A percentile compares a stretch with the other conserved stretches of the same genome.
Evolutionary conservation across 2,797 vertebrate genomes (phyloP).

Genomic region (Acomys russatus): DNA sequence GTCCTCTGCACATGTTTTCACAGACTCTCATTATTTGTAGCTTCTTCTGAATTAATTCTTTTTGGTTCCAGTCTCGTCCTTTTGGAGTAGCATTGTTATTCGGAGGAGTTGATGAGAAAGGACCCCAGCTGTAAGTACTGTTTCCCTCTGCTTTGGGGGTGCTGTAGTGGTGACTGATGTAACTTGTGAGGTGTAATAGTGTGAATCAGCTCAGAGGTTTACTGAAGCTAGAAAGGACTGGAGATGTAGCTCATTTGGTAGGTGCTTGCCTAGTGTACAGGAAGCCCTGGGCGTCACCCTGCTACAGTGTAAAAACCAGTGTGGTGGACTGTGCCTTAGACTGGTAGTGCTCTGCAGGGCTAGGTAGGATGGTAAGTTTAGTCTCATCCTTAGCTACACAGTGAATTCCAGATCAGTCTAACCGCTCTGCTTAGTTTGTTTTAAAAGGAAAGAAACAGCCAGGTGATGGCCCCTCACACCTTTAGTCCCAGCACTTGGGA

Average conservation of each 20-base stretch:
- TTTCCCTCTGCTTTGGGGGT: not conserved
- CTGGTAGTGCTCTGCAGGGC: not conserved
- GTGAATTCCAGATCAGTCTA: not conserved
- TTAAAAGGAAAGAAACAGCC: not conserved
- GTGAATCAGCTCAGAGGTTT: slow-evolving; percentile 46
- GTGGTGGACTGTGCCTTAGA: not conserved
- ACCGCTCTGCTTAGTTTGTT: not conserved
- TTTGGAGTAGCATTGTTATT: slow-evolving; percentile 98
- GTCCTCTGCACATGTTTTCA: not conserved
- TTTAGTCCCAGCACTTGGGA: not conserved
- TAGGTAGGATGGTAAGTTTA: not conserved
- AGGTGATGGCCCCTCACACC: not conserved
- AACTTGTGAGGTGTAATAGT: slow-evolving; percentile 45
- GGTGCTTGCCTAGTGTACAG: not conserved
- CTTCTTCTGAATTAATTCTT: slow-evolving; percentile 11
- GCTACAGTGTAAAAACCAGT: too few species aligned
- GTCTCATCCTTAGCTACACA: not conserved
- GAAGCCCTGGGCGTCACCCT: not conserved
- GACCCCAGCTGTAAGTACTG: slow-evolving; percentile 96
- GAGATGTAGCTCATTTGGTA: not conserved
- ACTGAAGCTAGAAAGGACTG: not conserved
- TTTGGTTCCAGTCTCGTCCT: slow-evolving; percentile 94
- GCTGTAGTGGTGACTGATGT: slow-evolving; percentile 1
- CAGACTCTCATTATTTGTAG: not conserved
- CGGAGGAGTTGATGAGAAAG: slow-evolving; percentile 98